These are phyloP conservation scores for Indri indri DNA, from an alignment of 2,113 vertebrate genomes.

Conservation along the genomic window DNA sequence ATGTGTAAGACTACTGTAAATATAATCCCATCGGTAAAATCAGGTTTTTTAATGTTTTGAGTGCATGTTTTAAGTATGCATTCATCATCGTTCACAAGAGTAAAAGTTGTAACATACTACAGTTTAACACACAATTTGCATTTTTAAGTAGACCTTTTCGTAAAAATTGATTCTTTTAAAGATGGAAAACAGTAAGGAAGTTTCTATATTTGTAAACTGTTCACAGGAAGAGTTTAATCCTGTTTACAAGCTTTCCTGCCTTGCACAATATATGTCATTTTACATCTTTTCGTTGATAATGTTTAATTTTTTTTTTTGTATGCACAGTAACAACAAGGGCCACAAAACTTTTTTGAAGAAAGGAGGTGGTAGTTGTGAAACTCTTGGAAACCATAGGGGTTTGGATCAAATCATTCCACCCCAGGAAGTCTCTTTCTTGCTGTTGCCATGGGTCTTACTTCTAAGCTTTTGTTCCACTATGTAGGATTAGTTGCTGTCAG, in stretches of 20 bases:
- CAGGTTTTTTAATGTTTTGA: conserved; percentile 4
- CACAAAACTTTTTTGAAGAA: not conserved
- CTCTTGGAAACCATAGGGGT: not conserved
- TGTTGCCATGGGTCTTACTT: not conserved
- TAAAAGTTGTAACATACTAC: not conserved
- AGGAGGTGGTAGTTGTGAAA: not conserved
- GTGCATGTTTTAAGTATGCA: not conserved
- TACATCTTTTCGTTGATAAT: not conserved
- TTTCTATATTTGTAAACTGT: not conserved
- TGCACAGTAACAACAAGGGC: not conserved
- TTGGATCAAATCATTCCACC: not conserved
- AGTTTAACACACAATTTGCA: not conserved
- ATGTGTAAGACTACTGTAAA: not conserved
- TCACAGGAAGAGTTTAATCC: conserved; percentile 8
- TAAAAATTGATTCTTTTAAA: conserved; percentile 23
- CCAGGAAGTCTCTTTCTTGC: not conserved
- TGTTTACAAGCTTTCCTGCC: not conserved
- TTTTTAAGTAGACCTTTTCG: conserved; percentile 25
- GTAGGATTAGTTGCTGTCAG: conserved; percentile 16
- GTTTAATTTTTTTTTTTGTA: not conserved
- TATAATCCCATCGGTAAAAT: not conserved
- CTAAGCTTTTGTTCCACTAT: not conserved
- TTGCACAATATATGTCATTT: conserved; percentile 5
- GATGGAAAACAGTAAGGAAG: not conserved
- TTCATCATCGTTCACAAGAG: not conserved